phyloP scores from a whole-genome alignment of 2,113 vertebrate species.

The Zosterops borbonicus region DNA sequence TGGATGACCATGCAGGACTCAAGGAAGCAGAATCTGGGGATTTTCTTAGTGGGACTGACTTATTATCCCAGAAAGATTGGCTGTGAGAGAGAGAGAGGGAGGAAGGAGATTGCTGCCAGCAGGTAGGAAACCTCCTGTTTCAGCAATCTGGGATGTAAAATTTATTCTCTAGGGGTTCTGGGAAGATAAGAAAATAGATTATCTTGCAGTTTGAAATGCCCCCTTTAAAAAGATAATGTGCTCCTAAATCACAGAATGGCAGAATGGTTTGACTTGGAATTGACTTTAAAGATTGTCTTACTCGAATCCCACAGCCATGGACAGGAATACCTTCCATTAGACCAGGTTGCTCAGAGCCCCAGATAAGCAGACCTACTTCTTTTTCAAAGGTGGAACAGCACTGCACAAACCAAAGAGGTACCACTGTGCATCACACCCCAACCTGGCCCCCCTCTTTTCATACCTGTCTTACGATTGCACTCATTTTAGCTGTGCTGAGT shows the following conservation, averaged over 20 bases:
- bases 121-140: background rate
- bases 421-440: accelerated
- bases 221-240: background rate
- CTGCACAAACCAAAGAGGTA: background rate
- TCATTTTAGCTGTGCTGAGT: accelerated
- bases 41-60: background rate
- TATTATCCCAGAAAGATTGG: background rate
- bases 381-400: background rate
- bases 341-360: background rate
- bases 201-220: background rate
- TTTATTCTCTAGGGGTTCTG: background rate
- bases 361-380: background rate
- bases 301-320: background rate
- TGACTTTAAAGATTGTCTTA: background rate
- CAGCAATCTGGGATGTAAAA: background rate
- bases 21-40: background rate
- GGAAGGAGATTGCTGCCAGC: background rate
- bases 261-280: background rate
- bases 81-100: background rate
- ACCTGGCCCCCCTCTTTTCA: accelerated
- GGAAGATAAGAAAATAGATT: background rate
- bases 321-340: background rate
- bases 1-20: background rate
- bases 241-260: background rate
- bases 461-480: accelerated